Conservation (phyloP, 2,113 vertebrate species). For the Neodontobutis hainanensis region DNA sequence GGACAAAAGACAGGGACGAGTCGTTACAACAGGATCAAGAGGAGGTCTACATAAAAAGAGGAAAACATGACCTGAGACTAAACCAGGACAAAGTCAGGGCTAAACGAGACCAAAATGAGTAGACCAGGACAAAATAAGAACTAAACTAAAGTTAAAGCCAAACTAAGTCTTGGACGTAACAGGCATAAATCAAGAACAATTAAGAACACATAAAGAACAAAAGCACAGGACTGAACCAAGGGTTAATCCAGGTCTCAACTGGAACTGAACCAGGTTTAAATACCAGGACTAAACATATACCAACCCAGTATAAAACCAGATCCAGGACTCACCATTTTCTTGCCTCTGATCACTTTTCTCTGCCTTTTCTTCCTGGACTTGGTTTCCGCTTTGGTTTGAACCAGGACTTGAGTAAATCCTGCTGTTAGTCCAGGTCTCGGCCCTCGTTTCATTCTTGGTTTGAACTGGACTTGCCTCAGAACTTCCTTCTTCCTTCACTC, state of each 20-base stretch:
- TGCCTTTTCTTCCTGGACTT: not conserved
- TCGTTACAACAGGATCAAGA: not conserved
- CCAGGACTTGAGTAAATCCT: slow-evolving; percentile 9
- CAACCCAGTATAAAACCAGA: no score
- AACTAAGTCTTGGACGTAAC: no score
- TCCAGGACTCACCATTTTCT: not conserved
- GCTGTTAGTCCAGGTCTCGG: slow-evolving; percentile 1
- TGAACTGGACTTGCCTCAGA: slow-evolving; percentile 12
- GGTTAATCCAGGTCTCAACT: no score
- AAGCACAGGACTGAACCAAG: not conserved
- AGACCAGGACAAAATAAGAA: no score
- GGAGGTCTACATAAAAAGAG: no score
- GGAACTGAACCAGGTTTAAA: no score
- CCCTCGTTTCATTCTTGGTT: slow-evolving; percentile 4
- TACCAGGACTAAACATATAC: not conserved
- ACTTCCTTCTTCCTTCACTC: not conserved
- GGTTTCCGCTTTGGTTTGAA: not conserved
- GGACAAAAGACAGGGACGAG: slow-evolving; percentile 38
- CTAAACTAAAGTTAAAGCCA: not conserved
- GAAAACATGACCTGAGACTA: no score
- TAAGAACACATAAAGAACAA: no score
- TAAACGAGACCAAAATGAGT: no score
- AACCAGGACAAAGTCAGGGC: no score
- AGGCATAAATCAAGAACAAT: no score
- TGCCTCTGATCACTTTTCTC: not conserved